Evolutionary conservation across 2,888 invertebrate genomes (phyloP), one percentile per base, ranked within the genome.

Genomic region (Nemotelus pantherinus): DNA sequence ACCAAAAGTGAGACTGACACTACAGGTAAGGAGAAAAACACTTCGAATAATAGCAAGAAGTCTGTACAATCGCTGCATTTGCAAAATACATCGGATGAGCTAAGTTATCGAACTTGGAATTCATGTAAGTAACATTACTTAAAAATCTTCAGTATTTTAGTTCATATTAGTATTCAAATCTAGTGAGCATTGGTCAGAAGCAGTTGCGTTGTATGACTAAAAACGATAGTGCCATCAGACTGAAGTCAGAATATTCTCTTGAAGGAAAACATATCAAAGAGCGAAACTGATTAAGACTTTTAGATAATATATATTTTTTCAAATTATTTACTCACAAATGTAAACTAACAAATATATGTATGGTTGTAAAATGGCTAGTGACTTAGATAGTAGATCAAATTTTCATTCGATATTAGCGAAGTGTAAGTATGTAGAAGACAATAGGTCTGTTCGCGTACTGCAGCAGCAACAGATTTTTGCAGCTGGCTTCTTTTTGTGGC

Each of bases 121-220:
- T 79, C 79, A 50, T 58, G 79, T 79, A 67, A 77, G 75, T 60
- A 41, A 25, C 25, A 25, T 74, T 5, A 65, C 41, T 68, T 64
- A 25, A 25, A n/a, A 7, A 25, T 58, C 4, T 45, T 9, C 4
- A 3, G 41, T 45, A 45, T 2, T 55, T 41, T 57, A 68, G 3
- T 67, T 55, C 67, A 76, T 45, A 48, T 55, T 48, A 47, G 5
- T 76, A n/a, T 57, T 10, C 67, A 10, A 58, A 41, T 75, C 25
- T 57, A 79, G 79, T 79, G 6, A 74, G 77, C 75, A 77, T 55
- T 63, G 60, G 65, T 6, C 79, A 79, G 55, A 79, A 70, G 44
- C 79, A 68, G 44, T 5, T 57, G 39, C 57, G 68, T 48, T 50
- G 48, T 10, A 39, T 44, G 45, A 41, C 4, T 41, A 25, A 43